phyloP scores from a whole-genome alignment of 2,797 vertebrate species.

The Notolepis coatsorum region DNA sequence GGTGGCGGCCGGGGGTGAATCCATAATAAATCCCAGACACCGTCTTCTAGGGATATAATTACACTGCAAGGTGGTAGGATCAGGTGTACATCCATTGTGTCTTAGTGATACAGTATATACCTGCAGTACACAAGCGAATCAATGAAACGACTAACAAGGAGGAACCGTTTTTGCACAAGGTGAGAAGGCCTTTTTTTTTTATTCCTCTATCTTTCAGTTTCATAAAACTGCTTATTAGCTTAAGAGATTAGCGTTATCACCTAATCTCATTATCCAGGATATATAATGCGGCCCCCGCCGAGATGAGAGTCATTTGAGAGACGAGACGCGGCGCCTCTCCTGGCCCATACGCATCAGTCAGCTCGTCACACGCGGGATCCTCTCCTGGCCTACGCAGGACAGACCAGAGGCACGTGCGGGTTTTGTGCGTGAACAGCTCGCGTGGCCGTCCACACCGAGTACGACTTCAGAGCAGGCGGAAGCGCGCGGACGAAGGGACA shows the following conservation, averaged over 20 bases:
- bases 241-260: conserved; percentile 63
- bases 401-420: too few relatives aligned
- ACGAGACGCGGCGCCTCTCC: conserved; percentile 44
- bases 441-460: too few relatives aligned
- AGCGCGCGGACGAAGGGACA: too few relatives aligned
- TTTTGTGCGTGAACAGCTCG: too few relatives aligned
- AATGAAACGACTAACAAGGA: neutral
- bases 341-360: conserved; percentile 59
- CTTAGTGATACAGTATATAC: too few relatives aligned
- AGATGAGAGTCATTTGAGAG: conserved; percentile 57
- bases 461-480: too few relatives aligned
- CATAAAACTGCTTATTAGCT: conserved; percentile 59
- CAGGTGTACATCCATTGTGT: too few relatives aligned
- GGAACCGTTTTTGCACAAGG: conserved; percentile 31
- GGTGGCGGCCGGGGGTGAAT: too few relatives aligned
- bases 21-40: too few relatives aligned
- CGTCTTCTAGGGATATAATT: too few relatives aligned
- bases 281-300: conserved; percentile 48
- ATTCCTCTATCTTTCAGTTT: conserved; percentile 1
- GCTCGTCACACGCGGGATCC: conserved; percentile 54
- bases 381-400: neutral
- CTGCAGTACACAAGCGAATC: conserved; percentile 1
- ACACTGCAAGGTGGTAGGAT: too few relatives aligned
- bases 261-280: conserved; percentile 64
- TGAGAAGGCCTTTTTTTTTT: neutral